Percentiles rank a stretch among this genome's conserved stretches.
phyloP scores from a whole-genome alignment of 2,888 invertebrate genomes.

The Mesorhabditis spiculigera region DNA sequence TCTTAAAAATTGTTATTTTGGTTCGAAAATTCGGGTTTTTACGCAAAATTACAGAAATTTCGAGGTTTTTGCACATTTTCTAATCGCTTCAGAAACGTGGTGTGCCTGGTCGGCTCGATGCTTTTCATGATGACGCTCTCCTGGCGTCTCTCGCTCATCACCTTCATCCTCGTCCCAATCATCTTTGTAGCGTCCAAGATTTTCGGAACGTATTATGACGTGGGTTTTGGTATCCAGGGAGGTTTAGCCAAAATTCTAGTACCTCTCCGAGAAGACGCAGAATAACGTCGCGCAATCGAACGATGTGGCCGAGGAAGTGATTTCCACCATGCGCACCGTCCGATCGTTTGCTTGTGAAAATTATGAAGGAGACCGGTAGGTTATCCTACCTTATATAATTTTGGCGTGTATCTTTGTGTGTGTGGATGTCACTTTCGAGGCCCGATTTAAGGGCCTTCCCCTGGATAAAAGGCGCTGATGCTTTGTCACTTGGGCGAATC shows the following conservation, averaged over 20 bases:
- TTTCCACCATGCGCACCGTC: conserved; percentile 61
- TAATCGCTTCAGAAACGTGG: conserved; percentile 48
- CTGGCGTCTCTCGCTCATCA: conserved; percentile 61
- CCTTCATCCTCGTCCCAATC: conserved; percentile 61
- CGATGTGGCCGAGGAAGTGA: conserved; percentile 61
- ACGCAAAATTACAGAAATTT: too few relatives aligned
- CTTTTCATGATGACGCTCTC: conserved; percentile 61
- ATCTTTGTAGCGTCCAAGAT: conserved; percentile 60
- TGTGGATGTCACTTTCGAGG: too few relatives aligned
- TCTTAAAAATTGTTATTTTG: too few relatives aligned
- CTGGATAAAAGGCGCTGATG: too few relatives aligned
- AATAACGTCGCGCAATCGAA: conserved; percentile 60
- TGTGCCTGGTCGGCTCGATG: conserved; percentile 60
- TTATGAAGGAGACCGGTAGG: conserved; percentile 50
- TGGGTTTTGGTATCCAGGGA: conserved; percentile 21
- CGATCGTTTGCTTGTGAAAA: conserved; percentile 61
- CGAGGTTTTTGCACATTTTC: too few relatives aligned
- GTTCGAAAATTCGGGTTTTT: too few relatives aligned
- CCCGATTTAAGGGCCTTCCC: too few relatives aligned
- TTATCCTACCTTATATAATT: too few relatives aligned
- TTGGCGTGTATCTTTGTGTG: too few relatives aligned
- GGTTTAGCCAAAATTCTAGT: conserved; percentile 18
- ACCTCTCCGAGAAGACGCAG: conserved; percentile 58
- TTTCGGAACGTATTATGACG: conserved; percentile 62
- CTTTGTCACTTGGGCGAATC: too few relatives aligned